A percentile compares a stretch with the other conserved stretches of the same genome.
Conservation (phyloP, 2,888 invertebrate genomes). For the Lingula anatina region DNA sequence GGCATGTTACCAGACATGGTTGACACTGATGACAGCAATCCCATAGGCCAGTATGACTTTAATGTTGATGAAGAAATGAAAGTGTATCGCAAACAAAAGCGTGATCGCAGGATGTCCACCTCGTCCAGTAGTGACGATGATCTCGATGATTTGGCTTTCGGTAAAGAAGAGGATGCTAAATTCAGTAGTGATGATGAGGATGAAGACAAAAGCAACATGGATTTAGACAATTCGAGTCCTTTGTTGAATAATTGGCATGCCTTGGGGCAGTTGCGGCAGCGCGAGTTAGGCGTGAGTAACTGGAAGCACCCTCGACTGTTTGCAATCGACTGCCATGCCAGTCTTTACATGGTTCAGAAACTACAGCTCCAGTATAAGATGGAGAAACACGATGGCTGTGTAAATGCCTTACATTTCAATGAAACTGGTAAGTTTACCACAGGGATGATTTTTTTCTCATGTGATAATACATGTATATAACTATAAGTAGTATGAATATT, state of each 20-base stretch:
- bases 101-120: too few relatives aligned
- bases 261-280: conserved; percentile 59
- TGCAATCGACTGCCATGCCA: conserved; percentile 71
- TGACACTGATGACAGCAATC: conserved; percentile 1
- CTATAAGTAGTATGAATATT: too few relatives aligned
- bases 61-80: conserved; percentile 12
- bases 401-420: conserved; percentile 88
- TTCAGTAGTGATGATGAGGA: conserved; percentile 12
- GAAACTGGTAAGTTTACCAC: conserved; percentile 56
- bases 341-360: conserved; percentile 75
- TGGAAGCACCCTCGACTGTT: conserved; percentile 57
- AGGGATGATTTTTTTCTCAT: background rate
- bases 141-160: too few relatives aligned
- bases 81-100: too few relatives aligned
- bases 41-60: conserved; percentile 10
- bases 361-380: conserved; percentile 73
- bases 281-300: conserved; percentile 57
- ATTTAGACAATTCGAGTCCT: too few relatives aligned
- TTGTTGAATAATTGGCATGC: conserved; percentile 68
- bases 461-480: too few relatives aligned
- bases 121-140: too few relatives aligned
- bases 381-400: conserved; percentile 80
- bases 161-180: too few relatives aligned
- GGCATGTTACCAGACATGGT: conserved; percentile 5
- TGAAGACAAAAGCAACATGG: conserved; percentile 5